A percentile compares a stretch with the other conserved stretches of the same genome.
Evolutionary conservation across 1,140 invertebrate species (phyloP).

Genomic region (Argopecten irradians): DNA sequence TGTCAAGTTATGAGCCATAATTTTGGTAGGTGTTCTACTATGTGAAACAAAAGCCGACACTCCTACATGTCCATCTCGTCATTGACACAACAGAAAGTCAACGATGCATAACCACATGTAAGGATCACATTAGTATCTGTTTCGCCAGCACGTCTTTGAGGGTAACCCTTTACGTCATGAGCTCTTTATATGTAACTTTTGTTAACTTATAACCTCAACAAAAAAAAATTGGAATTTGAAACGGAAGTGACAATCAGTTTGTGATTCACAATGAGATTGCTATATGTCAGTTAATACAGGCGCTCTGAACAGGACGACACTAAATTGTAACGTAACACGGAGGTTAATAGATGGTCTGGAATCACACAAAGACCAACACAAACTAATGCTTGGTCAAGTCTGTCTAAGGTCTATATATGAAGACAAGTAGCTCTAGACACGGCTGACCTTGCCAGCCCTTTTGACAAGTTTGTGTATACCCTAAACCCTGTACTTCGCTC

Average conservation of each 20-base stretch:
- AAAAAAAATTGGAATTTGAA: not conserved
- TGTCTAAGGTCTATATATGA: not conserved
- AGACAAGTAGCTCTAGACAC: not conserved
- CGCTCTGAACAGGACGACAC: not conserved
- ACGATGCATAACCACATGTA: not conserved
- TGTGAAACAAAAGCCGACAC: not conserved
- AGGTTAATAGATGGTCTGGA: not conserved
- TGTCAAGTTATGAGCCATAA: not conserved
- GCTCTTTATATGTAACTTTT: not conserved
- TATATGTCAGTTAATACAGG: not conserved
- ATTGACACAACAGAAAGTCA: not conserved
- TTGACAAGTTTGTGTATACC: not conserved
- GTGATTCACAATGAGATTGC: not conserved
- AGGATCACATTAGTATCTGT: not conserved
- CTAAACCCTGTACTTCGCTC: not conserved
- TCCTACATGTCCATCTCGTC: not conserved
- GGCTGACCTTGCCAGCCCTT: not conserved
- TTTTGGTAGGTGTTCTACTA: not conserved
- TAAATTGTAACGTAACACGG: not conserved
- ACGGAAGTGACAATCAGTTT: not conserved
- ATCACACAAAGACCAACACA: not conserved
- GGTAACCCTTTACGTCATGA: not conserved
- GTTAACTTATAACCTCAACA: not conserved
- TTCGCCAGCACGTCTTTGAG: not conserved
- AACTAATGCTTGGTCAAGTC: not conserved